Base-by-base conservation (phyloP, 2,888 invertebrate species). In the Drosophila flavopinicola region DNA sequence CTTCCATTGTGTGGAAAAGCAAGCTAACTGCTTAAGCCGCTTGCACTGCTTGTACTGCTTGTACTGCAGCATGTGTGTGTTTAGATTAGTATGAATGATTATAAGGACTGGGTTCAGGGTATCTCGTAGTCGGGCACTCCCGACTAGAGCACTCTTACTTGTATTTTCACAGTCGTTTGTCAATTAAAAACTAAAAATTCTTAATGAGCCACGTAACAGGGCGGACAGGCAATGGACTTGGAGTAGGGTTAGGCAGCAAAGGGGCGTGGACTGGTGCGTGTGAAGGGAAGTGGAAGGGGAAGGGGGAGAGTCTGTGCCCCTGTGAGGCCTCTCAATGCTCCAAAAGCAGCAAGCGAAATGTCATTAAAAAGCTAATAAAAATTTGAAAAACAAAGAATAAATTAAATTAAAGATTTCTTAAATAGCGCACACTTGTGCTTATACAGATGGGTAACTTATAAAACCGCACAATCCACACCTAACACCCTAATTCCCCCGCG, bases 151-250 rank as follows among this genome's bases (percentile, higher is more conserved):
- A 4, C 20, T 3, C 25, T 67, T 59, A 63, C 69, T 60, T 59
- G 47, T 44, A 41, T 48, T 48, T 45, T 60, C 48, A 44, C 54
- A 51, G 54, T 74, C 69, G 64, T 69, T 75, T 75, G 84, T 85
- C 79, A 80, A 80, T 80, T 80, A 80, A 80, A 85, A 73, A 58
- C 69, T 53, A 69, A 85, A 85, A 67, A 80, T 68, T 83, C 86
- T 85, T 80, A 80, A 80, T 85, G 86, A 80, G 73, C 73, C 83
- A 82, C 85, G 75, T 85, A 83, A 83, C 80, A 74, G 74, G 80
- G 65, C 44, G 51, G 54, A 53, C 75, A 66, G 41, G 42, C 67
- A 49, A 39, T 29, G 41, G 42, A 48, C 29, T 47, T 41, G 35
- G 38, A 3, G 25, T 11, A 32, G 39, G 33, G 39, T 7, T 44